phyloP scores from a whole-genome alignment of 2,888 invertebrate species.

The Endotricha flammealis region DNA sequence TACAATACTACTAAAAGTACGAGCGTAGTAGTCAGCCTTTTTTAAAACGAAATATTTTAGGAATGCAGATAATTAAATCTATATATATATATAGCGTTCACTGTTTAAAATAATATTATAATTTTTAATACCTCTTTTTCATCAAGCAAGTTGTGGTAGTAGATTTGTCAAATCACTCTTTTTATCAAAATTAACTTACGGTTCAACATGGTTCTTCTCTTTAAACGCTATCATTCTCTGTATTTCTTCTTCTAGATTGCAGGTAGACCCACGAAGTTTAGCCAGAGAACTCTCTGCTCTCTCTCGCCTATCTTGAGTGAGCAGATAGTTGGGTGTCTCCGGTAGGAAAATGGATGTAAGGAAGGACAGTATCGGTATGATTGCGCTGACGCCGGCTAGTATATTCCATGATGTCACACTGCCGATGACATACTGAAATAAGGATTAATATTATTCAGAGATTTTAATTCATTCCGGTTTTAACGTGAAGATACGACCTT shows the following conservation, averaged over 20 bases:
- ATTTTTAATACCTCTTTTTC: too few relatives aligned
- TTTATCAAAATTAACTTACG: slow-evolving; percentile 40
- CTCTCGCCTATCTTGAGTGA: slow-evolving; percentile 78
- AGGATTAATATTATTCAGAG: slow-evolving; percentile 11
- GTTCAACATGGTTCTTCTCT: slow-evolving; percentile 80
- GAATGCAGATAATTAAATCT: too few relatives aligned
- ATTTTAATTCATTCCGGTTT: too few relatives aligned
- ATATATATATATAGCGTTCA: too few relatives aligned
- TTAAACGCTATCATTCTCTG: slow-evolving; percentile 79
- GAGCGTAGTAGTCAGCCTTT: too few relatives aligned
- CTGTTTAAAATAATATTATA: too few relatives aligned
- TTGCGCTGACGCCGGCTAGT: slow-evolving; percentile 80
- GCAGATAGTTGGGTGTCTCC: slow-evolving; percentile 85
- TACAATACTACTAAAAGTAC: too few relatives aligned
- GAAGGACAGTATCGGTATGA: slow-evolving; percentile 79
- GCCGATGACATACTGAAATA: slow-evolving; percentile 79
- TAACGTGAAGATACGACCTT: too few relatives aligned
- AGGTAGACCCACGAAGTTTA: slow-evolving; percentile 80
- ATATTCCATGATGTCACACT: slow-evolving; percentile 80
- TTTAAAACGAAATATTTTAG: too few relatives aligned
- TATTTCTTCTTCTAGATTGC: slow-evolving; percentile 80
- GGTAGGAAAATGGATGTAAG: slow-evolving; percentile 81
- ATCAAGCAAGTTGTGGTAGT: too few relatives aligned
- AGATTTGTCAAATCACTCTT: too few relatives aligned
- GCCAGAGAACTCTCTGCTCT: slow-evolving; percentile 78